A percentile compares a stretch with the other conserved stretches of the same genome.
Conservation (phyloP, 2,888 invertebrate genomes). For the Latrodectus hesperus region DNA sequence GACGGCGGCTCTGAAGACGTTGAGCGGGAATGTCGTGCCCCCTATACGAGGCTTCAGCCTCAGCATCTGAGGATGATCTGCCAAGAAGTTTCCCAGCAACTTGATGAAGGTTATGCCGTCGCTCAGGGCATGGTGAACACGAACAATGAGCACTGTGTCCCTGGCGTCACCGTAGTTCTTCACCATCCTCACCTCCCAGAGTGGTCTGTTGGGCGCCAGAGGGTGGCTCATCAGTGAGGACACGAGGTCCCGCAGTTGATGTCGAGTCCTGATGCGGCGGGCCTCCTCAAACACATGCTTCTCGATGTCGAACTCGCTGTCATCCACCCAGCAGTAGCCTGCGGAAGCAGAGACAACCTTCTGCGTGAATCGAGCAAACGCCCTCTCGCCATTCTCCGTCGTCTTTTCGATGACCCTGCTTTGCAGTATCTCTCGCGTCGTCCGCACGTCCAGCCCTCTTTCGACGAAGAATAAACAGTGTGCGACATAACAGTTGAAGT, state of each 20-base stretch:
- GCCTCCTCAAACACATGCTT: conserved; percentile 77
- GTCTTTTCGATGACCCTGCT: conserved; percentile 76
- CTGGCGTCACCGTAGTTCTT: conserved; percentile 75
- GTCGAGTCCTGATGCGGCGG: conserved; percentile 73
- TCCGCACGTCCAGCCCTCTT: conserved; percentile 75
- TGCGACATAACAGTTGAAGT: conserved; percentile 74
- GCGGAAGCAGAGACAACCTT: conserved; percentile 73
- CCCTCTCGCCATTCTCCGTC: conserved; percentile 74
- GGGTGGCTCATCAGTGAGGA: conserved; percentile 76
- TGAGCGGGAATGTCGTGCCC: conserved; percentile 75
- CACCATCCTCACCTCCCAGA: conserved; percentile 78
- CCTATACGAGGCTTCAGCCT: conserved; percentile 75
- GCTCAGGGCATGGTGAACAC: conserved; percentile 78
- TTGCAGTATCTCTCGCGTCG: conserved; percentile 76
- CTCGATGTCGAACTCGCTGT: conserved; percentile 77
- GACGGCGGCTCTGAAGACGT: conserved; percentile 76
- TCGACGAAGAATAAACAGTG: conserved; percentile 78
- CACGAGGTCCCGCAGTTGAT: conserved; percentile 76
- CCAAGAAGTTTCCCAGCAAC: conserved; percentile 70
- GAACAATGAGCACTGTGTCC: conserved; percentile 76
- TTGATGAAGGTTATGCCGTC: conserved; percentile 78
- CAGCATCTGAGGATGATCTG: conserved; percentile 69
- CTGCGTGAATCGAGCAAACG: conserved; percentile 77
- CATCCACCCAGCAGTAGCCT: conserved; percentile 78
- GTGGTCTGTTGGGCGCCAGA: conserved; percentile 76